Evolutionary conservation across 2,113 vertebrate species (phyloP).

Genomic region (Odontophorus gujanensis): DNA sequence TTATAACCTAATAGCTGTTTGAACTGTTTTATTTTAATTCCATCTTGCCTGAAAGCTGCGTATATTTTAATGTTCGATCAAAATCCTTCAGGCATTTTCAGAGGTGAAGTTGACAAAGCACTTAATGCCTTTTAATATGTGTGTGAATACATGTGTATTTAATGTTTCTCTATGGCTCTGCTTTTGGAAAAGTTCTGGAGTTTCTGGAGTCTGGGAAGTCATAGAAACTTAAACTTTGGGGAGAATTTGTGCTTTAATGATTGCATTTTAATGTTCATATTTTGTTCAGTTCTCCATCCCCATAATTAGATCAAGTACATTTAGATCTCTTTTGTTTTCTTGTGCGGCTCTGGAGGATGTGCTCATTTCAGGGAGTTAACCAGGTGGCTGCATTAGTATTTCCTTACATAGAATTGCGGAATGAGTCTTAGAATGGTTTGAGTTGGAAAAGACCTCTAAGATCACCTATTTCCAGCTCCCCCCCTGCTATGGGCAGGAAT

Average conservation of each 20-base stretch:
- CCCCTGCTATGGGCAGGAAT: no score
- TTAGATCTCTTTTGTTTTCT: neutral
- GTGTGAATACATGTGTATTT: neutral
- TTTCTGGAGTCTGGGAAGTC: neutral
- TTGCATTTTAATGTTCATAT: neutral
- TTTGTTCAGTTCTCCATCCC: neutral
- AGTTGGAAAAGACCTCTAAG: no score
- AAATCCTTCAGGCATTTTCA: neutral
- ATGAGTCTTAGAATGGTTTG: no score
- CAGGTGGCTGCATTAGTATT: neutral
- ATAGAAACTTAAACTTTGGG: neutral
- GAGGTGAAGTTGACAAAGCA: neutral
- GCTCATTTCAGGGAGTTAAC: neutral
- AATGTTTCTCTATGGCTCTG: neutral
- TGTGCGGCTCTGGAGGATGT: neutral
- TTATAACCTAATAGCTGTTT: neutral
- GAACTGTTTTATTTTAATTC: neutral
- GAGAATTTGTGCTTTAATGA: neutral
- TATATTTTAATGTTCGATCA: neutral
- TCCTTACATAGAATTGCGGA: neutral
- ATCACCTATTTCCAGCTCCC: no score
- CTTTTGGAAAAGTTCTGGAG: neutral
- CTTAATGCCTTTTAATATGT: neutral
- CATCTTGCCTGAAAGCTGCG: neutral
- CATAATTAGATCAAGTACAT: neutral